A percentile compares a stretch with the other conserved stretches of the same genome.
phyloP scores from a whole-genome alignment of 2,888 invertebrate genomes.

The Dexiosoma caninum region DNA sequence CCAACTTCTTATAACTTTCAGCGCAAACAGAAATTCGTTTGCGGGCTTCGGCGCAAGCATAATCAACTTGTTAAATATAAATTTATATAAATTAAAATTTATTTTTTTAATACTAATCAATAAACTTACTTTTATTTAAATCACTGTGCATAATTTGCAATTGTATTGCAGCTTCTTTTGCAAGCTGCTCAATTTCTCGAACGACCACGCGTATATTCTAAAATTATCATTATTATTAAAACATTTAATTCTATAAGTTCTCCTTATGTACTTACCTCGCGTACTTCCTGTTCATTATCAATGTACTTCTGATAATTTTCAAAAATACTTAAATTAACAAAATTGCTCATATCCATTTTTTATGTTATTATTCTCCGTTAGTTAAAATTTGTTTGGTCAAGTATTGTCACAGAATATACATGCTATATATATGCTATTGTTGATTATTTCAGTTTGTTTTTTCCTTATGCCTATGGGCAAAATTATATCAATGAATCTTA shows the following conservation, averaged over 20 bases:
- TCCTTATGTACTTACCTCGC: conserved; percentile 83
- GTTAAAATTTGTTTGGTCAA: too few relatives aligned
- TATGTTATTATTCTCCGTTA: background rate
- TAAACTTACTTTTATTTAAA: conserved; percentile 82
- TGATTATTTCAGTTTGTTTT: background rate
- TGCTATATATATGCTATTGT: too few relatives aligned
- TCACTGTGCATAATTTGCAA: conserved; percentile 90
- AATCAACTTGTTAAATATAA: conserved; percentile 78
- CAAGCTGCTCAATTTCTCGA: conserved; percentile 86
- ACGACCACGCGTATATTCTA: conserved; percentile 74
- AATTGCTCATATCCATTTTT: conserved; percentile 78
- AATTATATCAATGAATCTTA: background rate
- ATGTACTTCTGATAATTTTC: conserved; percentile 87
- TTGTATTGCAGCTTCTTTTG: conserved; percentile 87
- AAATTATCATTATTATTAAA: background rate
- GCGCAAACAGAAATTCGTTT: conserved; percentile 83
- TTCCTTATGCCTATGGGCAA: background rate
- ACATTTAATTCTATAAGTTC: too few relatives aligned
- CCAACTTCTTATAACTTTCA: conserved; percentile 82
- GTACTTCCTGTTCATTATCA: conserved; percentile 86
- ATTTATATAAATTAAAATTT: background rate
- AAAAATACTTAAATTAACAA: conserved; percentile 82
- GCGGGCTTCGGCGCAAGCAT: conserved; percentile 83
- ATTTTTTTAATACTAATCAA: background rate
- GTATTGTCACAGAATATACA: background rate